Conservation (phyloP, 2,113 vertebrate species). For the Salvelinus namaycush region DNA sequence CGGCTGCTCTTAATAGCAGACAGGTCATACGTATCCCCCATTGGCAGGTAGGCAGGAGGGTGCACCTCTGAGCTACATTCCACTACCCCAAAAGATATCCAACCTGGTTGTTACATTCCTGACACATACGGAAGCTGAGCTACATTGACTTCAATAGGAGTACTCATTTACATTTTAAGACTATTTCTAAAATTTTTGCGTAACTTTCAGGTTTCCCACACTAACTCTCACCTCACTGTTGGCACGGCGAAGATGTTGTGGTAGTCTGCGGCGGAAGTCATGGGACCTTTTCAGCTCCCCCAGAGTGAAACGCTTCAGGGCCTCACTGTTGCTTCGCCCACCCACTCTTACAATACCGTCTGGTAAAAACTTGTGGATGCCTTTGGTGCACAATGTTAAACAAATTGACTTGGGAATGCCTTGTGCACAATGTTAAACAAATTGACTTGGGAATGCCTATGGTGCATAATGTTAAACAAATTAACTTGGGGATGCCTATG, state of each 20-base stretch:
- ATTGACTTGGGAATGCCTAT: conserved; percentile 82
- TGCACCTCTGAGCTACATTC: conserved; percentile 78
- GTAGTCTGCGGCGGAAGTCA: conserved; percentile 58
- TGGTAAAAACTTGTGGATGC: conserved; percentile 80
- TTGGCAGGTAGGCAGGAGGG: conserved; percentile 77
- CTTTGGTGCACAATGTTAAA: conserved; percentile 56
- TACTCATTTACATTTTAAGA: no score
- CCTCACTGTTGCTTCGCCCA: conserved; percentile 86
- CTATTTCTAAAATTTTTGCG: no score
- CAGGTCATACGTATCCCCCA: conserved; percentile 73
- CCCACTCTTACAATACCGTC: conserved; percentile 86
- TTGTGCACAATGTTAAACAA: conserved; percentile 42
- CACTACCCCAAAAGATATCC: conserved; percentile 62
- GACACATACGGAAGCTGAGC: no score
- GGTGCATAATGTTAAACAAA: conserved; percentile 5
- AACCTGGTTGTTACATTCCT: neutral
- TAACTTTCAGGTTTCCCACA: no score
- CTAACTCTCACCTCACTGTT: conserved; percentile 68
- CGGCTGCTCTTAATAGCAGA: conserved; percentile 49
- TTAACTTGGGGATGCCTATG: conserved; percentile 82
- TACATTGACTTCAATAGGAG: no score
- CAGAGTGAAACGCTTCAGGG: conserved; percentile 82
- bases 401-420: conserved; percentile 80
- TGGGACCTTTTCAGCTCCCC: conserved; percentile 72
- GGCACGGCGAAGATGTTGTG: conserved; percentile 68